These are phyloP conservation scores for Pangasius krempfi DNA, from an alignment of 2,797 vertebrate genomes.

Conservation along the genomic window DNA sequence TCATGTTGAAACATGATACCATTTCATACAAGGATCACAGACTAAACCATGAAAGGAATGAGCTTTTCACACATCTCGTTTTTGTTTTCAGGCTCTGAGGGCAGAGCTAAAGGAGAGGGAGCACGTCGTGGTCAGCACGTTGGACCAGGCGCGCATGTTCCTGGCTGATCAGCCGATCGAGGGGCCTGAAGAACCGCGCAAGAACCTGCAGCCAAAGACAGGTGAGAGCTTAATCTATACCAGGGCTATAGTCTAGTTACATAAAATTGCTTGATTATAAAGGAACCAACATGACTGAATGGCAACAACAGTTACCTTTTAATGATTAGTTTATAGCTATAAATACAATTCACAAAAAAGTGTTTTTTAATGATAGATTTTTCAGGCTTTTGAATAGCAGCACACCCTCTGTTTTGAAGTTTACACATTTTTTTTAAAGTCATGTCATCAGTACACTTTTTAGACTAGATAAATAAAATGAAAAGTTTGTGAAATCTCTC, in stretches of 20 bases:
- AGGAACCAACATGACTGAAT: not conserved
- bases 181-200: constrained; percentile 92
- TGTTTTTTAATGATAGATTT: not conserved
- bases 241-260: not conserved
- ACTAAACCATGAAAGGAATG: not conserved
- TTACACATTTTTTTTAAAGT: not conserved
- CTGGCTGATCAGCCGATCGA: constrained; percentile 97
- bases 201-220: constrained; percentile 86
- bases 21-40: not conserved
- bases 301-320: not conserved
- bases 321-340: not conserved
- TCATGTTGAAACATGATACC: not conserved
- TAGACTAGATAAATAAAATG: not conserved
- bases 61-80: not conserved
- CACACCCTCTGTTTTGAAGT: not conserved
- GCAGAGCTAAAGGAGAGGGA: constrained; percentile 91
- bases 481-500: not conserved
- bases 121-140: constrained; percentile 81
- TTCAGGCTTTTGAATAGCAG: not conserved
- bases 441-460: not conserved
- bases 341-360: not conserved
- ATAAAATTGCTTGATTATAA: not conserved
- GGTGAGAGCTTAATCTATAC: constrained; percentile 68
- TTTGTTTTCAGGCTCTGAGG: constrained; percentile 76
- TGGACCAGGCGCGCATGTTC: constrained; percentile 92